Evolutionary conservation across 2,888 invertebrate species (phyloP).

Genomic region (Brachyptera putata): DNA sequence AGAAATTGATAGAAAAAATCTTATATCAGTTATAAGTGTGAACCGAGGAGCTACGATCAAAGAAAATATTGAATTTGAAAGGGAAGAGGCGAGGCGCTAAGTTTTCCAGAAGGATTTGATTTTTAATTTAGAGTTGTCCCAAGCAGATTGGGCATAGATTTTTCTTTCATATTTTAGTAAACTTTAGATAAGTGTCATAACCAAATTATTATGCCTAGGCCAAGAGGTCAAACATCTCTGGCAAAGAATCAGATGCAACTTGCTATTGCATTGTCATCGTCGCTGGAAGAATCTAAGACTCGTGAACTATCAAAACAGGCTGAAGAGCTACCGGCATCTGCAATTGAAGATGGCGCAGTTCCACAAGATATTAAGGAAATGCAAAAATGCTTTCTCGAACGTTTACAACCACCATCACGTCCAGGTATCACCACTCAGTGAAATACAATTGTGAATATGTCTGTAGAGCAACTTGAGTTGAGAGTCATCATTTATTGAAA

Average conservation of each 20-base stretch:
- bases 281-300: slow-evolving; percentile 3
- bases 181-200: too few species aligned
- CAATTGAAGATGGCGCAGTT: slow-evolving; percentile 2
- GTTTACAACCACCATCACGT: background rate
- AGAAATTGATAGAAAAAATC: slow-evolving; percentile 11
- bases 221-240: background rate
- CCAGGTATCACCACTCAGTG: too few species aligned
- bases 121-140: background rate
- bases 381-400: slow-evolving; percentile 13
- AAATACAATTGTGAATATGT: too few species aligned
- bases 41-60: background rate
- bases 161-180: too few species aligned
- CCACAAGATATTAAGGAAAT: slow-evolving; percentile 10
- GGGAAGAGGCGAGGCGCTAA: background rate
- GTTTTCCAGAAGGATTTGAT: background rate
- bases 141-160: background rate
- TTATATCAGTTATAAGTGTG: slow-evolving; percentile 33
- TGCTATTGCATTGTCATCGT: slow-evolving; percentile 7
- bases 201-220: slow-evolving; percentile 10
- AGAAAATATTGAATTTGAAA: background rate
- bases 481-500: background rate
- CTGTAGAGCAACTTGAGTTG: too few species aligned
- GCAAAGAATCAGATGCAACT: slow-evolving; percentile 11
- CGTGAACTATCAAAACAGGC: background rate
- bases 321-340: slow-evolving; percentile 10